Conservation (phyloP, 1,140 invertebrate genomes). For the Drosophila yakuba region DNA sequence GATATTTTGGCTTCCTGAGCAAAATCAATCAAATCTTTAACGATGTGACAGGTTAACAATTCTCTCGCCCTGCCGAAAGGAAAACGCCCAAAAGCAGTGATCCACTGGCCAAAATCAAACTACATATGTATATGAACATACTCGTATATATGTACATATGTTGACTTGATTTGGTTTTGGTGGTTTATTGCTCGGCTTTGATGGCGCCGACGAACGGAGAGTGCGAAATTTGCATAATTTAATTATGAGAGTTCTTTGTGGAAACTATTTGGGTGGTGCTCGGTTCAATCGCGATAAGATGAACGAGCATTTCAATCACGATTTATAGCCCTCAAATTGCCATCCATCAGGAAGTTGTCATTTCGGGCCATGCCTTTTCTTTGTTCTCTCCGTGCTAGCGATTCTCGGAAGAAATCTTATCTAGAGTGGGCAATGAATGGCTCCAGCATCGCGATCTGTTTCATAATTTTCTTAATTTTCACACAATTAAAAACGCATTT, state of each 20-base stretch:
- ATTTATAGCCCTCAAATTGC: constrained; percentile 65
- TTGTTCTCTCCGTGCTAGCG: constrained; percentile 20
- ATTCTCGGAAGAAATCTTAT: constrained; percentile 37
- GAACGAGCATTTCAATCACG: constrained; percentile 47
- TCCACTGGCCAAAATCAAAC: constrained; percentile 17
- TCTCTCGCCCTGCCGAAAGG: constrained; percentile 16
- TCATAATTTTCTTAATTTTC: constrained; percentile 49
- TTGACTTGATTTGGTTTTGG: constrained; percentile 29
- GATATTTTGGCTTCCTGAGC: constrained; percentile 65
- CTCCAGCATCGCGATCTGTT: constrained; percentile 1
- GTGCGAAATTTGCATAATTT: constrained; percentile 76
- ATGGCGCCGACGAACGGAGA: constrained; percentile 60
- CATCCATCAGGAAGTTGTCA: constrained; percentile 67
- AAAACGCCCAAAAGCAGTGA: constrained; percentile 36
- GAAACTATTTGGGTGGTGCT: constrained; percentile 74
- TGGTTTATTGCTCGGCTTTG: constrained; percentile 66
- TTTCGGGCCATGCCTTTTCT: not conserved
- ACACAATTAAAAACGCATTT: constrained; percentile 67
- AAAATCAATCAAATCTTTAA: constrained; percentile 80
- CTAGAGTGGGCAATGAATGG: constrained; percentile 4
- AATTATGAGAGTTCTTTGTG: constrained; percentile 78
- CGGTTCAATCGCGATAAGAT: constrained; percentile 65
- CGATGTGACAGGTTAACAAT: constrained; percentile 61
- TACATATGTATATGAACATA: not conserved
- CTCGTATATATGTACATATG: not conserved